Base-by-base conservation (phyloP, 2,113 vertebrate species). In the Propithecus coquereli region DNA sequence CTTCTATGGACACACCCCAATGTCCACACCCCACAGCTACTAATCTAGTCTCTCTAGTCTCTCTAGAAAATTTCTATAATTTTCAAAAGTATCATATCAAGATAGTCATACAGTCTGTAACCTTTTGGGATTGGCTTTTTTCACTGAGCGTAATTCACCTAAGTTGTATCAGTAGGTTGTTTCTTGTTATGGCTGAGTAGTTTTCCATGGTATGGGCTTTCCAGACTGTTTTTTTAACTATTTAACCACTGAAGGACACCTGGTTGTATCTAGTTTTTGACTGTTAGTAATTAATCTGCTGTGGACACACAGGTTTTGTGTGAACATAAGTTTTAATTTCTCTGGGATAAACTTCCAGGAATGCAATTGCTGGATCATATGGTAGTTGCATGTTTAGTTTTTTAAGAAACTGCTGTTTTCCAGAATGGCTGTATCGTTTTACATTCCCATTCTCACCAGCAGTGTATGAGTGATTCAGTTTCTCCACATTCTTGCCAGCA, bases 381-480 rank as follows among this genome's bases (percentile, higher is more conserved):
- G 10, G 14, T 52, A 37, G 30, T 73, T 61, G 23, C 20, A 18
- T 52, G 32, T 34, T 79, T 77, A 32, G 13, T 70, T 92, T 89
- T 65, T 63, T 37, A 83, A 91, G 81, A 40, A 97, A 37, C 63
- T 68, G 37, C 45, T 65, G 6, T 74, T 87, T 90, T 88, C 70
- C n/a, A 18, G 32, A 74, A 5, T 22, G 30, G 22, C 18, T n/a
- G 37, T n/a, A 5, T 50, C 81, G 34, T 73, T 73, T 45, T n/a
- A 5, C 5, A 2, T 34, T 54, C 25, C 40, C 12, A 5, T 27
- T 45, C 32, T n/a, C 12, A 8, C 27, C 50, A 50, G 25, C 76
- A n/a, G 4, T 8, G 0, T 54, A 3, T 4, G 22, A 71, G 34
- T 9, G 9, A 7, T 34, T 32, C 27, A 2, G 50, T 17, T 73